phyloP scores from a whole-genome alignment of 2,113 vertebrate genomes.

The Corythornis madagascariensis region DNA sequence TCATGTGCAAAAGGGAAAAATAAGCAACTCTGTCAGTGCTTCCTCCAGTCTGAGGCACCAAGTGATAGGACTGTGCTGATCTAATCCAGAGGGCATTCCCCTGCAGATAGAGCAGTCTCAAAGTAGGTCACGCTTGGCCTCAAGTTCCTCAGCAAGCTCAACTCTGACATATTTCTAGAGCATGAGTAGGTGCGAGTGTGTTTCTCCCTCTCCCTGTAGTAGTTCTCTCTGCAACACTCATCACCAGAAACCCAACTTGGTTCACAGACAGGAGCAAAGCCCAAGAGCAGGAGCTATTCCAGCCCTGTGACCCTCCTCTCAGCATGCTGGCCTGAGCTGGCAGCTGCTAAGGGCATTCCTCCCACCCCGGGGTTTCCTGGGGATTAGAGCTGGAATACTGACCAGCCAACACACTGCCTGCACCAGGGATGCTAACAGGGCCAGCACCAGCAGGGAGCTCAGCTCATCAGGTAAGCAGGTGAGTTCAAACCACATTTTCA shows the following conservation, averaged over 20 bases:
- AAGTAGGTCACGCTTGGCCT: slow-evolving; percentile 57
- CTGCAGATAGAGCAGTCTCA: slow-evolving; percentile 28
- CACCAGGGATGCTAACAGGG: rapidly evolving
- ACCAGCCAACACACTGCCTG: neutral
- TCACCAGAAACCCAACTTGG: neutral
- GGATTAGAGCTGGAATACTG: neutral
- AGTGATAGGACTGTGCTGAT: slow-evolving; percentile 24
- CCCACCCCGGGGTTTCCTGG: neutral
- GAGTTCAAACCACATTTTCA: neutral
- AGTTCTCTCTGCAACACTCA: neutral
- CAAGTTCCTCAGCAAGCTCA: slow-evolving; percentile 17
- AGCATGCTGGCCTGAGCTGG: neutral
- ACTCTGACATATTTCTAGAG: slow-evolving; percentile 44
- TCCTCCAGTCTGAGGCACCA: neutral
- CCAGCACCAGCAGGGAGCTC: neutral
- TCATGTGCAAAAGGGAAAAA: neutral
- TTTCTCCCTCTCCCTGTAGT: neutral
- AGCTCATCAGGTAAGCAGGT: neutral
- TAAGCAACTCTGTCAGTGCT: neutral
- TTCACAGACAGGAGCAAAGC: neutral
- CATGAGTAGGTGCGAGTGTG: neutral
- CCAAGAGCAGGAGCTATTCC: neutral
- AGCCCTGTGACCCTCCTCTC: neutral
- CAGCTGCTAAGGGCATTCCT: neutral
- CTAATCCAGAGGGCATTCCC: slow-evolving; percentile 66